Conservation (phyloP, 2,888 invertebrate species). For the Eristalinus aeneus region DNA sequence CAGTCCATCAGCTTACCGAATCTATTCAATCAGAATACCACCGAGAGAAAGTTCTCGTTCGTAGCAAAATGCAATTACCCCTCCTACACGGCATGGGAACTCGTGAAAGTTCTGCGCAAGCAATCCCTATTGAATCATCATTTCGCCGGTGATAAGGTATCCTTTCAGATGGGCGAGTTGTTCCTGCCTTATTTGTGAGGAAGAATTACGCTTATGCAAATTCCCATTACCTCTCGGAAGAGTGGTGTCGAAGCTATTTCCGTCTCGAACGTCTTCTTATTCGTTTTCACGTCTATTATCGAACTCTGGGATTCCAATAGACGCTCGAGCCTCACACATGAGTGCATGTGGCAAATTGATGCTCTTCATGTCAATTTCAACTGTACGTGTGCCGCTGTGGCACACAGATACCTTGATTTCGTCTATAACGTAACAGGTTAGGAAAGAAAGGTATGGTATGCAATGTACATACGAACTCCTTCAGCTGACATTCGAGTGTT, state of each 20-base stretch:
- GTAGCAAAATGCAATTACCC: conserved; percentile 66
- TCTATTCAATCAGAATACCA: conserved; percentile 51
- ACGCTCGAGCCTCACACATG: conserved; percentile 43
- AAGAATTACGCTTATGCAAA: conserved; percentile 66
- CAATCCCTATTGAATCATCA: conserved; percentile 58
- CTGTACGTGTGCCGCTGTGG: conserved; percentile 29
- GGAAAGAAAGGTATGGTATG: neutral
- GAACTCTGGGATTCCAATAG: conserved; percentile 49
- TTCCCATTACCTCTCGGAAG: conserved; percentile 50
- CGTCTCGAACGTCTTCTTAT: conserved; percentile 26
- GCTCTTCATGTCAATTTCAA: conserved; percentile 65
- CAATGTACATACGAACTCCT: neutral
- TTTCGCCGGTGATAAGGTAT: conserved; percentile 40
- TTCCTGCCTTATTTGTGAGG: conserved; percentile 9
- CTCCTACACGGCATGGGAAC: conserved; percentile 6
- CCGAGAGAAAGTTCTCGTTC: conserved; percentile 10
- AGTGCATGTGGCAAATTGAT: conserved; percentile 70
- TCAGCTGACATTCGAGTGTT: conserved; percentile 31
- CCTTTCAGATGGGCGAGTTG: conserved; percentile 22
- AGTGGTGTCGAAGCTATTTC: neutral
- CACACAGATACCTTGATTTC: neutral
- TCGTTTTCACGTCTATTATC: conserved; percentile 49
- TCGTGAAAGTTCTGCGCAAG: conserved; percentile 44
- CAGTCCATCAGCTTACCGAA: conserved; percentile 19
- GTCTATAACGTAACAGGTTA: neutral